These are phyloP conservation scores for Drosophila meridiana DNA, from an alignment of 2,888 invertebrate species.

Conservation along the genomic window DNA sequence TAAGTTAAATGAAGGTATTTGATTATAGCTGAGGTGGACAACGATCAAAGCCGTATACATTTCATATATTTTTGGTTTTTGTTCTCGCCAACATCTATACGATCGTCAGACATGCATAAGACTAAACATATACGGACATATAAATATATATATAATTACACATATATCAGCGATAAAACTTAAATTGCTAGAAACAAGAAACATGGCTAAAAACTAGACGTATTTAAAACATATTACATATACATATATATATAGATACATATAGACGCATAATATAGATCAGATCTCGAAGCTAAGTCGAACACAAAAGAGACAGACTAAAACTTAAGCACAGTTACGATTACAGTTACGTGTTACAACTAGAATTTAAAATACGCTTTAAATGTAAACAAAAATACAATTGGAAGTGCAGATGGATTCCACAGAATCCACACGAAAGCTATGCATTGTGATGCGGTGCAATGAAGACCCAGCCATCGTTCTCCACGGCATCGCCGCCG, in stretches of 20 bases:
- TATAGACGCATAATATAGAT: not conserved
- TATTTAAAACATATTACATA: not conserved
- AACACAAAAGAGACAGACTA: slow-evolving; percentile 15
- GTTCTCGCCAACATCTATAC: slow-evolving; percentile 5
- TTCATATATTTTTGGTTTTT: slow-evolving; percentile 48
- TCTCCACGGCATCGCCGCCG: slow-evolving; percentile 61
- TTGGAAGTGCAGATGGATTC: slow-evolving; percentile 40
- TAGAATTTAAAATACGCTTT: slow-evolving; percentile 9
- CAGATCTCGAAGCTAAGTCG: slow-evolving; percentile 3
- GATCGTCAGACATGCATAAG: slow-evolving; percentile 14
- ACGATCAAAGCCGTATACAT: not conserved
- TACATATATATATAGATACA: slow-evolving; percentile 1
- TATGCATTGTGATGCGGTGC: slow-evolving; percentile 81
- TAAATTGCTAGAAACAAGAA: slow-evolving; percentile 50
- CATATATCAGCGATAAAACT: slow-evolving; percentile 13
- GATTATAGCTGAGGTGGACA: slow-evolving; percentile 12
- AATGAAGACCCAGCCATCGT: slow-evolving; percentile 84
- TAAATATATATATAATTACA: not conserved
- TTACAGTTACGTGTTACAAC: slow-evolving; percentile 18
- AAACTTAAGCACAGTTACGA: slow-evolving; percentile 15
- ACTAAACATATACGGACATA: not conserved
- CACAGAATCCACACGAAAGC: slow-evolving; percentile 31
- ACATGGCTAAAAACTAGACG: slow-evolving; percentile 43
- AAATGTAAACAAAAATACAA: slow-evolving; percentile 28
- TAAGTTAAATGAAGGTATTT: not conserved